These are phyloP conservation scores for Agelaius phoeniceus DNA, from an alignment of 2,113 vertebrate genomes.

Conservation along the genomic window DNA sequence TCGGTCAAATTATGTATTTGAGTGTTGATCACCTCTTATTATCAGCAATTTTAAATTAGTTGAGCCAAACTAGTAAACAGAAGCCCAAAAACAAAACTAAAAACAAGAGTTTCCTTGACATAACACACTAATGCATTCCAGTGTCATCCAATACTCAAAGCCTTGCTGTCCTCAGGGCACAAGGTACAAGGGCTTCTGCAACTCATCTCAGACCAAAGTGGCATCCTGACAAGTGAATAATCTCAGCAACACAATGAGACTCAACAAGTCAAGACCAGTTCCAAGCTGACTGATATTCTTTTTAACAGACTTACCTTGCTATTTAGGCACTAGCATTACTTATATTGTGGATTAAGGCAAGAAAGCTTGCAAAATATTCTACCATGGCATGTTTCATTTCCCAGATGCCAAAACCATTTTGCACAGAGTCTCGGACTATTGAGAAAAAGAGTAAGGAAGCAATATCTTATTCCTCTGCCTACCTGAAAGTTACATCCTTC, in stretches of 20 bases:
- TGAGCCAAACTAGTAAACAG: constrained; percentile 44
- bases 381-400: not conserved
- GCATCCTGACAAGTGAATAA: constrained; percentile 56
- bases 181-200: constrained; percentile 26
- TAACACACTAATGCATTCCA: constrained; percentile 56
- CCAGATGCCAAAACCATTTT: not conserved
- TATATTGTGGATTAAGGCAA: constrained; percentile 12
- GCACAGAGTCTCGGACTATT: not conserved
- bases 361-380: constrained; percentile 19
- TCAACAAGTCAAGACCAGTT: constrained; percentile 71
- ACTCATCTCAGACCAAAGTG: constrained; percentile 38
- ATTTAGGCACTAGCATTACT: constrained; percentile 46
- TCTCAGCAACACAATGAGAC: constrained; percentile 51
- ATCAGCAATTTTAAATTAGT: constrained; percentile 1
- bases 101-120: constrained; percentile 25
- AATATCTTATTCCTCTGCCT: not conserved
- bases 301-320: not conserved
- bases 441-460: not conserved
- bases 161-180: constrained; percentile 54
- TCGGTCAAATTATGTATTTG: not conserved
- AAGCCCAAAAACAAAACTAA: constrained; percentile 27
- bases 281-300: constrained; percentile 21
- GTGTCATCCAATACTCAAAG: constrained; percentile 31
- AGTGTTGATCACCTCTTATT: not conserved
- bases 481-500: not conserved